A percentile compares a stretch with the other conserved stretches of the same genome.
phyloP scores from a whole-genome alignment of 2,888 invertebrate species.

The Zootermopsis nevadensis region DNA sequence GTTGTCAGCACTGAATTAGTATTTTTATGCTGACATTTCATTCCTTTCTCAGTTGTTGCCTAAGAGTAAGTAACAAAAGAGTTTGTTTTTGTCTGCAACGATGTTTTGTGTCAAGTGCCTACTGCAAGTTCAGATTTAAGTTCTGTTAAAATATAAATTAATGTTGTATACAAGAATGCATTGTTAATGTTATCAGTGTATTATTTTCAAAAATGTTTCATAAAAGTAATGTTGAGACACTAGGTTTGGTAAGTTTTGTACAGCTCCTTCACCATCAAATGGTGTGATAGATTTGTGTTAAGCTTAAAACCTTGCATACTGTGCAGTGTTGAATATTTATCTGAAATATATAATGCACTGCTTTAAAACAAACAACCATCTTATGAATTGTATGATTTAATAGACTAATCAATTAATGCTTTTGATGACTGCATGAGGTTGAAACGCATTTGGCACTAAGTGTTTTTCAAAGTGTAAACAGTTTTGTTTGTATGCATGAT shows the following conservation, averaged over 20 bases:
- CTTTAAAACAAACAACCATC: too few relatives aligned
- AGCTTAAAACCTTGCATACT: too few relatives aligned
- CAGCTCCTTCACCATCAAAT: not conserved
- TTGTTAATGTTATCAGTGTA: conserved; percentile 39
- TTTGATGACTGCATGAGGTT: too few relatives aligned
- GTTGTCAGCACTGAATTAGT: conserved; percentile 40
- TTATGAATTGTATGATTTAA: too few relatives aligned
- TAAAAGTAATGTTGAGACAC: conserved; percentile 36
- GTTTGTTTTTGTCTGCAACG: conserved; percentile 48
- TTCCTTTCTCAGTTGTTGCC: conserved; percentile 39
- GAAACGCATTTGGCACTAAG: too few relatives aligned
- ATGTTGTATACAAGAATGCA: conserved; percentile 46
- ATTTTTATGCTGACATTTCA: conserved; percentile 44
- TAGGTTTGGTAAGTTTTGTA: conserved; percentile 21
- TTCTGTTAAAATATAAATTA: conserved; percentile 49
- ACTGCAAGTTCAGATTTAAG: conserved; percentile 50
- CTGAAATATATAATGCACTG: too few relatives aligned
- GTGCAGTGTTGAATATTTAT: too few relatives aligned
- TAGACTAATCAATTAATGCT: too few relatives aligned
- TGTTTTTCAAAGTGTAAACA: too few relatives aligned
- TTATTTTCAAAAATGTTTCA: conserved; percentile 36
- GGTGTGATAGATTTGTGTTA: too few relatives aligned
- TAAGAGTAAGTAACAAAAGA: conserved; percentile 32
- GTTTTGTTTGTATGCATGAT: too few relatives aligned
- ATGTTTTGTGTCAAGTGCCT: conserved; percentile 54